phyloP scores from a whole-genome alignment of 2,113 vertebrate genomes.

The Apodemus sylvaticus region DNA sequence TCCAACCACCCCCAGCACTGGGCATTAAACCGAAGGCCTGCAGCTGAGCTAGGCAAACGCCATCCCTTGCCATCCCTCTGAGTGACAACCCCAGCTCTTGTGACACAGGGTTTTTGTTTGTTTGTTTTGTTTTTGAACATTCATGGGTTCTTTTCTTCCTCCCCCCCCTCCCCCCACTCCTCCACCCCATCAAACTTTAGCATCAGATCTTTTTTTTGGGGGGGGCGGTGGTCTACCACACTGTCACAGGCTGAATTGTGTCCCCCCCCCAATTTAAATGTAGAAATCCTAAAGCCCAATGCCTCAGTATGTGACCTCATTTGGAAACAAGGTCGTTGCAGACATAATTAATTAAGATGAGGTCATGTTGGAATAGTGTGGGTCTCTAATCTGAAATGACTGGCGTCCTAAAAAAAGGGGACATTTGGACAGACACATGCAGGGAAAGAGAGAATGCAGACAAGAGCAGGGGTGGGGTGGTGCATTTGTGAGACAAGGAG shows the following conservation, averaged over 20 bases:
- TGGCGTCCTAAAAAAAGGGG: neutral
- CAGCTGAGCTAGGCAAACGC: neutral
- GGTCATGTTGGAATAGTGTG: neutral
- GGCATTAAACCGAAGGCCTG: neutral
- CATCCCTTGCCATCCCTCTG: neutral
- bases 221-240: too few species aligned
- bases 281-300: neutral
- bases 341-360: neutral
- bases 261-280: neutral
- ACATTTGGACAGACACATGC: neutral
- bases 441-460: too few species aligned
- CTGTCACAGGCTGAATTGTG: neutral
- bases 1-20: neutral
- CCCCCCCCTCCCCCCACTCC: accelerated
- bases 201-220: too few species aligned
- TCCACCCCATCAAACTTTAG: accelerated
- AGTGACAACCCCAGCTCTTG: neutral
- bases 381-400: neutral
- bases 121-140: neutral
- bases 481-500: neutral
- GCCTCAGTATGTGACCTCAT: neutral
- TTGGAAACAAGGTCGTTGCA: neutral
- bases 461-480: accelerated
- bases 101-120: neutral
- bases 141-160: too few species aligned